phyloP scores from a whole-genome alignment of 2,888 invertebrate genomes.

The Erebia palarica region DNA sequence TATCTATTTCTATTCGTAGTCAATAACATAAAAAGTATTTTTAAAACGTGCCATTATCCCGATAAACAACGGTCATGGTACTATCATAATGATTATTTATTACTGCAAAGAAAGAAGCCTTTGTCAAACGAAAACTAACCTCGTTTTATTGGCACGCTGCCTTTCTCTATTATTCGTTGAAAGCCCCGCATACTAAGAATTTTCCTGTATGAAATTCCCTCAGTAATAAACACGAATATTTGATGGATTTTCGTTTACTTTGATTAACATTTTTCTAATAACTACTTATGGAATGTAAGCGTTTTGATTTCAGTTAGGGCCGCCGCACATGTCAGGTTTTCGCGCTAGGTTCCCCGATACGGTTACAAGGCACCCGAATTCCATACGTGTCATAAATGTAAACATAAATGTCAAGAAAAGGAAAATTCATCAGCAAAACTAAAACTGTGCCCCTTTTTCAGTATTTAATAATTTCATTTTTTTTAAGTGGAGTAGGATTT shows the following conservation, averaged over 20 bases:
- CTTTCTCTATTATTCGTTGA: constrained; percentile 26
- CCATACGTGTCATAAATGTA: too few relatives aligned
- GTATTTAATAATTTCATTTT: too few relatives aligned
- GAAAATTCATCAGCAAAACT: too few relatives aligned
- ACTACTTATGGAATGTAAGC: not conserved
- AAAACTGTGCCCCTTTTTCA: too few relatives aligned
- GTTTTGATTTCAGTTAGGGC: too few relatives aligned
- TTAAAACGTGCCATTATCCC: not conserved
- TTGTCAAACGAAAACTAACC: constrained; percentile 36
- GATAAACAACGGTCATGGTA: constrained; percentile 34
- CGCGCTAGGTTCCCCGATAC: too few relatives aligned
- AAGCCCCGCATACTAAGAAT: constrained; percentile 20
- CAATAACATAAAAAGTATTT: too few relatives aligned
- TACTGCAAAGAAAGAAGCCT: constrained; percentile 29
- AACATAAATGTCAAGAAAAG: too few relatives aligned
- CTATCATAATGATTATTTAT: constrained; percentile 29
- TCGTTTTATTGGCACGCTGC: constrained; percentile 36
- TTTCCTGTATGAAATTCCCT: constrained; percentile 27
- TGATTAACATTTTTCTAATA: not conserved
- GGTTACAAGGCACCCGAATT: too few relatives aligned
- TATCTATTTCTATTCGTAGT: too few relatives aligned
- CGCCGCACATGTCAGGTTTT: too few relatives aligned
- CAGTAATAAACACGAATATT: constrained; percentile 11
- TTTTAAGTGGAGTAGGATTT: too few relatives aligned
- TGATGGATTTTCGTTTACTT: constrained; percentile 1